Base-by-base conservation (phyloP, 2,797 vertebrate genomes). In the Thalassophryne amazonica region DNA sequence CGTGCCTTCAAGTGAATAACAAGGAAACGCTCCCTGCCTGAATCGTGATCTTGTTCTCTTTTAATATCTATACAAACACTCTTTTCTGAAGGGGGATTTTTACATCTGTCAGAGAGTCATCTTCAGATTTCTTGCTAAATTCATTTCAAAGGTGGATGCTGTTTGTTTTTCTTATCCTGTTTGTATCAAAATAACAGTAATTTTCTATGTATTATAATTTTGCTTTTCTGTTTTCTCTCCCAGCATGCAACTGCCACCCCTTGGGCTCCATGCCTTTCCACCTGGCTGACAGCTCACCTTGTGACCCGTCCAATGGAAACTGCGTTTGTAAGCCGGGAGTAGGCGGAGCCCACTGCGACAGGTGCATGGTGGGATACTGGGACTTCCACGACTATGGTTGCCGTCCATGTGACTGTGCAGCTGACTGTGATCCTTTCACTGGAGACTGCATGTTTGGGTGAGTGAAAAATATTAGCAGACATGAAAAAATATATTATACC, bases 261-360 rank as follows among this genome's bases (percentile, higher is more conserved):
- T 24, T 91, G 74, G 97, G 97, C 63, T 95, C 95, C 0, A 85
- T 92, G 31, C 13, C 79, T 4, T 92, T 92, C 41, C 88, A 92
- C 20, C 54, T 87, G 59, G 86, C 78, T 1, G 83, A 88, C 0
- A 34, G 48, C 60, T 84, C 85, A 2, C 67, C 65, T 28, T 98
- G 96, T 18, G 94, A 97, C 75, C 92, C 94, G 47, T 85, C 87
- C 73, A 94, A 90, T 0, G 95, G 96, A 0, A 91, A 96, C 81
- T 99, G 97, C 28, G 88, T 94, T 77, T 99, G 97, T 76, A 98
- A 97, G 72, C 93, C 94, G 0, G 97, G 97, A 0, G 93, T 99
- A 23, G 92, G 93, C 0, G 94, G 94, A 11, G 86, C 88, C 21
- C 87, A 64, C 41, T 97, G 97, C 0, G 93, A 98, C 86, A 89